phyloP scores from a whole-genome alignment of 2,888 invertebrate genomes.

The Ormyrus nitidulus region DNA sequence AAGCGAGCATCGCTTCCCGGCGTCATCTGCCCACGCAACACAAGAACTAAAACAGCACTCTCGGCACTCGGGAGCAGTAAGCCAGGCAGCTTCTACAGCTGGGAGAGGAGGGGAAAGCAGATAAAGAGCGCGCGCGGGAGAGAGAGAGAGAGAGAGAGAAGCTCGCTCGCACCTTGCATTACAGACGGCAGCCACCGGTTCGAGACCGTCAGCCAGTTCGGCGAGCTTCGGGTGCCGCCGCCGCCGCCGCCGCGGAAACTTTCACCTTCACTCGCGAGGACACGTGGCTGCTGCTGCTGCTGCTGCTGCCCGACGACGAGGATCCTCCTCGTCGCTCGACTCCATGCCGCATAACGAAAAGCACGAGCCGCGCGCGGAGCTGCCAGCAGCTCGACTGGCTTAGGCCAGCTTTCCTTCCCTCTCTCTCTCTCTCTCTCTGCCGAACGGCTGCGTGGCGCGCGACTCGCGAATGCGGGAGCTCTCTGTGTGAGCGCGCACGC shows the following conservation, averaged over 20 bases:
- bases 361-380: slow-evolving; percentile 45
- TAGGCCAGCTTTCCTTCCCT: background rate
- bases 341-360: background rate
- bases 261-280: slow-evolving; percentile 33
- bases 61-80: too few relatives aligned
- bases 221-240: slow-evolving; percentile 74
- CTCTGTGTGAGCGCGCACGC: slow-evolving; percentile 18
- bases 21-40: too few relatives aligned
- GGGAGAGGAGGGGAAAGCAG: too few relatives aligned
- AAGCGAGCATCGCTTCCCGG: too few relatives aligned
- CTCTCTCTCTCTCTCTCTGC: too few relatives aligned
- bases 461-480: slow-evolving; percentile 43
- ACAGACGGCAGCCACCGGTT: slow-evolving; percentile 72
- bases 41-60: too few relatives aligned
- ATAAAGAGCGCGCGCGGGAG: background rate
- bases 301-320: too few relatives aligned
- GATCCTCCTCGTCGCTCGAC: slow-evolving; percentile 13
- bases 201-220: slow-evolving; percentile 75
- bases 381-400: background rate
- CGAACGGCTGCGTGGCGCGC: slow-evolving; percentile 27
- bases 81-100: too few relatives aligned
- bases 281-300: background rate
- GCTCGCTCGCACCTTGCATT: slow-evolving; percentile 64
- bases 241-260: slow-evolving; percentile 64
- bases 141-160: slow-evolving; percentile 19